These are phyloP conservation scores for Drosophila multiciliata DNA, from an alignment of 2,888 invertebrate genomes.

Conservation along the genomic window DNA sequence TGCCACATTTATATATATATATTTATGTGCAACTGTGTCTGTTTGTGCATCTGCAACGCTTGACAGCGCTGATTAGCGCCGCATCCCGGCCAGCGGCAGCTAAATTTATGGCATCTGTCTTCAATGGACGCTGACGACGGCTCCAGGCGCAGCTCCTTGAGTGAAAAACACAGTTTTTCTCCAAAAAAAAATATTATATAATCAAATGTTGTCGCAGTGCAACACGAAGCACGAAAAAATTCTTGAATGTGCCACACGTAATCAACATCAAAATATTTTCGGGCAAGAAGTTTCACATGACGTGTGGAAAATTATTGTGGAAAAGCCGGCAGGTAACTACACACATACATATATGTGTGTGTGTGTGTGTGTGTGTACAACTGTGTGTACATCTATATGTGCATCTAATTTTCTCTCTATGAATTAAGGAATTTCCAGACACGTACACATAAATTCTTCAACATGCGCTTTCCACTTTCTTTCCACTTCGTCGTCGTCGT, in stretches of 20 bases:
- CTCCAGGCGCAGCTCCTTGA: constrained; percentile 32
- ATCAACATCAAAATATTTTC: constrained; percentile 30
- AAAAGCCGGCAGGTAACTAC: constrained; percentile 58
- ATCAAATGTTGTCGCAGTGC: constrained; percentile 61
- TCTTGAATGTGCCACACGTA: constrained; percentile 52
- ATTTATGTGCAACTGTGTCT: constrained; percentile 10
- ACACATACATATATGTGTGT: not conserved
- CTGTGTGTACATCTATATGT: not conserved
- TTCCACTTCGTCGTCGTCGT: constrained; percentile 17
- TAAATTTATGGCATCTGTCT: constrained; percentile 68
- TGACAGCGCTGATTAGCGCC: constrained; percentile 72
- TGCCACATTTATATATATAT: constrained; percentile 38
- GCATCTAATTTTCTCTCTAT: constrained; percentile 9
- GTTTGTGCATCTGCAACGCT: constrained; percentile 33
- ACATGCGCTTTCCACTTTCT: constrained; percentile 52
- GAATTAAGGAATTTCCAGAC: constrained; percentile 70
- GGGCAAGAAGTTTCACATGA: constrained; percentile 58
- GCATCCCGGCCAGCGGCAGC: constrained; percentile 18
- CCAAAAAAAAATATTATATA: constrained; percentile 57
- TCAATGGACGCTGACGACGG: constrained; percentile 45
- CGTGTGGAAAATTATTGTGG: constrained; percentile 59
- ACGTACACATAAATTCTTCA: constrained; percentile 66
- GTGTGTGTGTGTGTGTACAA: not conserved
- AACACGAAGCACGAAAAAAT: constrained; percentile 30
- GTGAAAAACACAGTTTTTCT: constrained; percentile 22